These are phyloP conservation scores for Tauraco erythrolophus DNA, from an alignment of 2,113 vertebrate genomes.

Conservation along the genomic window DNA sequence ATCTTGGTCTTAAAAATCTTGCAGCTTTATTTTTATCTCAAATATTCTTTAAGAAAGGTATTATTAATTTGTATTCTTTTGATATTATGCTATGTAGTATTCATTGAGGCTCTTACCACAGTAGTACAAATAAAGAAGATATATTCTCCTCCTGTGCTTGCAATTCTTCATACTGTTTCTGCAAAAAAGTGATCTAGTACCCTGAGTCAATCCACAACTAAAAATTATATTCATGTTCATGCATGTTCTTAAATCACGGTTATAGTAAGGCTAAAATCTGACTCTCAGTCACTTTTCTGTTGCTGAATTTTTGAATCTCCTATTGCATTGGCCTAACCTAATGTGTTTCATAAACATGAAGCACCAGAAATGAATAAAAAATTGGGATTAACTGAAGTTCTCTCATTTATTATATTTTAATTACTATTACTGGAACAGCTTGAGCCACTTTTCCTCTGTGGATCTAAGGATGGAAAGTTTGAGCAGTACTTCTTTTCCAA, in stretches of 20 bases:
- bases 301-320: background rate
- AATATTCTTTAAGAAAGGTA: background rate
- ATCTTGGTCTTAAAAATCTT: background rate
- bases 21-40: background rate
- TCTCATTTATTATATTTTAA: background rate
- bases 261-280: background rate
- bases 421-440: background rate
- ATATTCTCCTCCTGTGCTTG: background rate
- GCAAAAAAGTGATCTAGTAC: background rate
- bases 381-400: background rate
- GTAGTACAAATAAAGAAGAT: background rate
- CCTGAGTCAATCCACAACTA: background rate
- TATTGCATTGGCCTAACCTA: background rate
- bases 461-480: background rate
- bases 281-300: background rate
- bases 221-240: background rate
- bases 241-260: background rate
- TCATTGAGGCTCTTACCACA: background rate
- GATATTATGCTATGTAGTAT: background rate
- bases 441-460: background rate
- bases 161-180: background rate
- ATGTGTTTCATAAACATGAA: background rate
- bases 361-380: background rate
- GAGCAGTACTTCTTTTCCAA: background rate
- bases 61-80: background rate